Percentiles rank a stretch among this genome's conserved stretches.
These are phyloP conservation scores for Gavia stellata DNA, from an alignment of 2,113 vertebrate species.

Conservation along the genomic window DNA sequence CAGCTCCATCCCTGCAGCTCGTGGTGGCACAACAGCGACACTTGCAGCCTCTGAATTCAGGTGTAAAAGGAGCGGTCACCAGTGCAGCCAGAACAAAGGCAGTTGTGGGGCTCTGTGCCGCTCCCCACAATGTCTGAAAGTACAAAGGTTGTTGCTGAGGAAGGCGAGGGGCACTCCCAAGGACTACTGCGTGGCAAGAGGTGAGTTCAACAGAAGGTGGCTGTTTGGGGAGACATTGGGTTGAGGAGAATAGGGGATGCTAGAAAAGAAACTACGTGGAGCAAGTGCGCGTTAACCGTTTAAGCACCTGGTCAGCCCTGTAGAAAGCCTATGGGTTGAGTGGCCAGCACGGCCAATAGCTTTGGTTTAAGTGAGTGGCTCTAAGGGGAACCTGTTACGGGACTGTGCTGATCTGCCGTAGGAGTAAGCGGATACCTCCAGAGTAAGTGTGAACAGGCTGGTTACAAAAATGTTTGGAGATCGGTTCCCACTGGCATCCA, in stretches of 20 bases:
- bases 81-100: neutral
- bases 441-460: too few relatives aligned
- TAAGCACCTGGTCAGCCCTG: neutral
- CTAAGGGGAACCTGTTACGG: accelerated
- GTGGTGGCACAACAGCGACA: accelerated
- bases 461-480: neutral
- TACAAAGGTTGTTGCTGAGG: neutral
- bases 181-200: accelerated
- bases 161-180: accelerated
- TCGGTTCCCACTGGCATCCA: accelerated
- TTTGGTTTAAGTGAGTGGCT: neutral
- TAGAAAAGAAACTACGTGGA: too few relatives aligned
- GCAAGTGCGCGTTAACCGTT: accelerated
- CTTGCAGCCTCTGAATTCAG: too few relatives aligned
- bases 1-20: neutral
- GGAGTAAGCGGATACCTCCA: too few relatives aligned
- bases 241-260: too few relatives aligned
- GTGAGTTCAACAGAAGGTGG: neutral
- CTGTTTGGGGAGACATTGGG: neutral
- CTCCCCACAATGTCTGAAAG: accelerated
- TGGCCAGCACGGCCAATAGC: neutral
- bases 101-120: accelerated
- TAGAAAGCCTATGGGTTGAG: too few relatives aligned
- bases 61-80: neutral
- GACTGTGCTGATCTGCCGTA: neutral